Conservation (phyloP, 2,797 vertebrate genomes). For the Peromyscus aztecus region DNA sequence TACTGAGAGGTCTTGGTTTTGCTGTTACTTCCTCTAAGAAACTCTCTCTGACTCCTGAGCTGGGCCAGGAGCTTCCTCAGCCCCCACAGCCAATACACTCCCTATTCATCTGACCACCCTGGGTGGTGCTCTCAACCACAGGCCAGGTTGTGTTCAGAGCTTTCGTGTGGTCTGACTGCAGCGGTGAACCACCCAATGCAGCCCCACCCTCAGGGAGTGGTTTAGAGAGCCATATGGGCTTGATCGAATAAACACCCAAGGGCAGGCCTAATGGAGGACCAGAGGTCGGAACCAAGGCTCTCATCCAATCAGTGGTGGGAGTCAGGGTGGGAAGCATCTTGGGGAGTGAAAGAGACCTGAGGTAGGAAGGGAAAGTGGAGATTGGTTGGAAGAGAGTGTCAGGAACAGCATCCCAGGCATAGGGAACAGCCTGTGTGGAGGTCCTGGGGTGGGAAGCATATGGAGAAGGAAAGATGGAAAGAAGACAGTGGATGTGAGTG, state of each 20-base stretch:
- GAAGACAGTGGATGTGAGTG: accelerated
- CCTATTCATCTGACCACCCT: not conserved
- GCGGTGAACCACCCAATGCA: not conserved
- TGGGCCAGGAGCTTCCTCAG: not conserved
- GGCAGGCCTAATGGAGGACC: not conserved
- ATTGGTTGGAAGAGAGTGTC: not conserved
- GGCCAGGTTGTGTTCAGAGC: not conserved
- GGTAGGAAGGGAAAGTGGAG: not conserved
- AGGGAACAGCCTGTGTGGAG: not conserved
- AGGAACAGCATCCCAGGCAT: not conserved
- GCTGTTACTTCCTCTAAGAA: constrained; percentile 17
- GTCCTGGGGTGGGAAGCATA: not conserved
- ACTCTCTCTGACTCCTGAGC: not conserved
- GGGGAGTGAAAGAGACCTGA: not conserved
- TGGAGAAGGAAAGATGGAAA: not conserved
- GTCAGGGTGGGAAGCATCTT: not conserved
- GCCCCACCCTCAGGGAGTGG: not conserved
- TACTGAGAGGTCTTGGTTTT: not conserved
- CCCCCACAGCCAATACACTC: not conserved
- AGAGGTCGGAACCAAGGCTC: not conserved
- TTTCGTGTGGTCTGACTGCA: not conserved
- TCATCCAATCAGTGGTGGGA: not conserved
- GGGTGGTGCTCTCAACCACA: not conserved
- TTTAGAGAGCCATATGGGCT: not conserved
- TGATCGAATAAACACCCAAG: not conserved